phyloP scores from a whole-genome alignment of 35 echinoderm and acorn worm species.

The Ptychodera flava region DNA sequence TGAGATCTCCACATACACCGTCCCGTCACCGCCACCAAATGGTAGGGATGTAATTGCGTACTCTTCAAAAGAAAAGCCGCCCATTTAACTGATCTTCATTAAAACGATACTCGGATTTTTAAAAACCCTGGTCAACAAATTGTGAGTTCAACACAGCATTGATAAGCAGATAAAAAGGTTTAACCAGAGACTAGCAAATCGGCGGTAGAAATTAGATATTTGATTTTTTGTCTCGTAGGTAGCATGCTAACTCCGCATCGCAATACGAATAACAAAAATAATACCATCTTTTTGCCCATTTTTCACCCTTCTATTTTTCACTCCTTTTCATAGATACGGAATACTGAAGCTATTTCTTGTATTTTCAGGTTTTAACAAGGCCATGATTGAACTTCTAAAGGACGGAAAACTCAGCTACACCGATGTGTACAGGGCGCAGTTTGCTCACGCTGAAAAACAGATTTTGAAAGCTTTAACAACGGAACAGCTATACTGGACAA shows the following conservation, averaged over 20 bases:
- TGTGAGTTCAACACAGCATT: background rate
- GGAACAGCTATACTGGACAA: constrained; percentile 10
- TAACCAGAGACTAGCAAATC: background rate
- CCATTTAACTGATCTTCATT: background rate
- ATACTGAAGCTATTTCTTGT: background rate
- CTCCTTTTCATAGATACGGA: no score
- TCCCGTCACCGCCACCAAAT: constrained; percentile 79
- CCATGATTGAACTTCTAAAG: constrained; percentile 76
- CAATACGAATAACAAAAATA: background rate
- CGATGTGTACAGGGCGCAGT: constrained; percentile 71
- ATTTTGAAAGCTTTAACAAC: constrained; percentile 24
- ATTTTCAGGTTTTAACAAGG: constrained; percentile 62
- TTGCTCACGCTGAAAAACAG: constrained; percentile 58
- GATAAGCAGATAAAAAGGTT: background rate
- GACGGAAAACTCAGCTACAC: constrained; percentile 85
- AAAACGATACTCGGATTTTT: background rate
- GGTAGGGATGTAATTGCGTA: background rate
- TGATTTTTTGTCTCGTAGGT: constrained; percentile 33
- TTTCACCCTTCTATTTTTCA: no score
- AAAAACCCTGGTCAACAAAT: background rate
- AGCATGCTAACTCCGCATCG: no score
- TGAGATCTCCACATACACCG: constrained; percentile 72
- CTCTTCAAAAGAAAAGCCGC: background rate
- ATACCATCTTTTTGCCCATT: background rate
- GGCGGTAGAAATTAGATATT: constrained; percentile 10